phyloP scores from a whole-genome alignment of 2,113 vertebrate genomes.

The Otus sunia region DNA sequence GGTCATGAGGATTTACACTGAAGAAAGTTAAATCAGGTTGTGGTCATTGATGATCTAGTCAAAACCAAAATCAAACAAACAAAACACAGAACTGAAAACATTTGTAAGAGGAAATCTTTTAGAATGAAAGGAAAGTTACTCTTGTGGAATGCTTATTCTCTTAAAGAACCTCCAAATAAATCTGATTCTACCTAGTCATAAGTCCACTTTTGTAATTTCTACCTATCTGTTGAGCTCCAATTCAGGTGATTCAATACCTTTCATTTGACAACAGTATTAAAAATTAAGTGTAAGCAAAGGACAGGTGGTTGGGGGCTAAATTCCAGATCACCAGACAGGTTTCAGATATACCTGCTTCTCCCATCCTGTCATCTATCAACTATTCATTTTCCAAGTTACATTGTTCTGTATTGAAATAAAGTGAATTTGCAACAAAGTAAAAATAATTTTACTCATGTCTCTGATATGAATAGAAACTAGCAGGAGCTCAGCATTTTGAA shows the following conservation, averaged over 20 bases:
- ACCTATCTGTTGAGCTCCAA: neutral
- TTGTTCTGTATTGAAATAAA: neutral
- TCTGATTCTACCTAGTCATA: neutral
- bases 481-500: neutral
- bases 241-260: neutral
- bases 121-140: neutral
- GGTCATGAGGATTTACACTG: neutral
- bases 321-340: neutral
- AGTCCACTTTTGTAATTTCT: neutral
- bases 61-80: neutral
- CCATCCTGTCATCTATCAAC: neutral
- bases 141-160: neutral
- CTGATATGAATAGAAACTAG: neutral
- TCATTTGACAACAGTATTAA: neutral
- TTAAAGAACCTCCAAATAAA: neutral
- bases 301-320: neutral
- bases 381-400: neutral
- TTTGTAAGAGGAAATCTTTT: neutral
- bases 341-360: neutral
- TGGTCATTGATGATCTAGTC: neutral
- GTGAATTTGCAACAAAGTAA: neutral
- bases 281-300: neutral
- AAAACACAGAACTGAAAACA: neutral
- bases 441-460: neutral
- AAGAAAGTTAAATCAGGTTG: neutral